A percentile compares a stretch with the other conserved stretches of the same genome.
These are phyloP conservation scores for Willisornis vidua DNA, from an alignment of 2,113 vertebrate genomes.

Conservation along the genomic window DNA sequence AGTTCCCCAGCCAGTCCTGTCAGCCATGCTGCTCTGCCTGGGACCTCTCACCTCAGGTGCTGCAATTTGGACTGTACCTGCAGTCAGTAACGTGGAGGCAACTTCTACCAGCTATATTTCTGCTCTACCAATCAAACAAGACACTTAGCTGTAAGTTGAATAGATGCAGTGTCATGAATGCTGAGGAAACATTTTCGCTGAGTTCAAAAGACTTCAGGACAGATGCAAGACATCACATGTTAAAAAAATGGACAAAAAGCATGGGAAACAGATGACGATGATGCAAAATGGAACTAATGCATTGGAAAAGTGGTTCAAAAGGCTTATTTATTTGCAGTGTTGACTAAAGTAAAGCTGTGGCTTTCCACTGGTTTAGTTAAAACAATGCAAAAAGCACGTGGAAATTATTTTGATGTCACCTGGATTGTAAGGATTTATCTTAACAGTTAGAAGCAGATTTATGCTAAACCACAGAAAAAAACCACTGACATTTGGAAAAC, in stretches of 20 bases:
- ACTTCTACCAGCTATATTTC: neutral
- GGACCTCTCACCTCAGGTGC: neutral
- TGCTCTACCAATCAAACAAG: neutral
- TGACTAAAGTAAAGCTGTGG: neutral
- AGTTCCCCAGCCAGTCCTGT: neutral
- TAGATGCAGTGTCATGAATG: neutral
- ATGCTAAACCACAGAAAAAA: neutral
- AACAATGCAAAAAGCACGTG: neutral
- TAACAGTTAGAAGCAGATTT: neutral
- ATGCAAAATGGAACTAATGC: neutral
- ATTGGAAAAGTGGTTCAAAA: neutral
- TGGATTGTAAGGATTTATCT: neutral
- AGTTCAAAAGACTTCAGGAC: neutral
- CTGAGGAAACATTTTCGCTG: neutral
- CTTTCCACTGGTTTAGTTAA: neutral
- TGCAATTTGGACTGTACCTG: rapidly evolving
- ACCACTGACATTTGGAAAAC: neutral
- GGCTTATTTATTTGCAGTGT: neutral
- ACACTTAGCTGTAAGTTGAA: neutral
- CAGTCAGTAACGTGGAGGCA: rapidly evolving
- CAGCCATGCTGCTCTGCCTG: rapidly evolving
- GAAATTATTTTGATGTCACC: neutral
- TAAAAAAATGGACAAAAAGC: neutral
- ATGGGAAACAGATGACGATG: neutral
- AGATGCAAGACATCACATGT: neutral